Evolutionary conservation across 2,797 vertebrate species (phyloP).

Genomic region (Chaetophractus vellerosus): DNA sequence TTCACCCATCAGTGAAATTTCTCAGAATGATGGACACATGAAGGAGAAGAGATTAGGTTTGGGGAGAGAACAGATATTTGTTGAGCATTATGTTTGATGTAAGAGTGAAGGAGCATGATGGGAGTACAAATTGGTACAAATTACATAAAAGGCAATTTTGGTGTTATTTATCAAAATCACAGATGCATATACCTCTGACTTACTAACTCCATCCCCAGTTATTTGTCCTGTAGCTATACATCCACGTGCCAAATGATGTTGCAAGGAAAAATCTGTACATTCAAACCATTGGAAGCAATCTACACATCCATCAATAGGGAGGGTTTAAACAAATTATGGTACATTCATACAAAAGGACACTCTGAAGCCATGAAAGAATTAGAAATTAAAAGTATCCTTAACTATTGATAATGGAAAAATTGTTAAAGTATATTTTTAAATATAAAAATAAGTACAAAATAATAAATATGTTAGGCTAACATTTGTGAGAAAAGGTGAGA

Average conservation of each 20-base stretch:
- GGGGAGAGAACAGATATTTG: conserved; percentile 16
- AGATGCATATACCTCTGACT: background rate
- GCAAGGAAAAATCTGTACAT: background rate
- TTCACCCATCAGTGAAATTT: conserved; percentile 18
- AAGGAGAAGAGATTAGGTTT: background rate
- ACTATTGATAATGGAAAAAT: background rate
- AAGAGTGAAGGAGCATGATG: background rate
- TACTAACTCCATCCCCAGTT: background rate
- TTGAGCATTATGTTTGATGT: background rate
- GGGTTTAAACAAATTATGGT: background rate
- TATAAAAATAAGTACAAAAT: background rate
- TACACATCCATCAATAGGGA: background rate
- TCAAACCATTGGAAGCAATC: conserved; percentile 3
- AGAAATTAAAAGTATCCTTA: conserved; percentile 4
- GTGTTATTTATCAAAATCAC: conserved; percentile 44
- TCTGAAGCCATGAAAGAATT: background rate
- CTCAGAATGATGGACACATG: background rate
- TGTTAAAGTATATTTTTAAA: conserved; percentile 13
- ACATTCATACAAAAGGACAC: background rate
- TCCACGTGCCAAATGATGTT: background rate
- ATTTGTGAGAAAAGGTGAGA: conserved; percentile 15
- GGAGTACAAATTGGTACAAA: background rate
- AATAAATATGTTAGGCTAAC: background rate
- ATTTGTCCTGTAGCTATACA: background rate
- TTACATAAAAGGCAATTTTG: conserved; percentile 20